Evolutionary conservation across 2,113 vertebrate genomes (phyloP).

Genomic region (Ochotona curzoniae): DNA sequence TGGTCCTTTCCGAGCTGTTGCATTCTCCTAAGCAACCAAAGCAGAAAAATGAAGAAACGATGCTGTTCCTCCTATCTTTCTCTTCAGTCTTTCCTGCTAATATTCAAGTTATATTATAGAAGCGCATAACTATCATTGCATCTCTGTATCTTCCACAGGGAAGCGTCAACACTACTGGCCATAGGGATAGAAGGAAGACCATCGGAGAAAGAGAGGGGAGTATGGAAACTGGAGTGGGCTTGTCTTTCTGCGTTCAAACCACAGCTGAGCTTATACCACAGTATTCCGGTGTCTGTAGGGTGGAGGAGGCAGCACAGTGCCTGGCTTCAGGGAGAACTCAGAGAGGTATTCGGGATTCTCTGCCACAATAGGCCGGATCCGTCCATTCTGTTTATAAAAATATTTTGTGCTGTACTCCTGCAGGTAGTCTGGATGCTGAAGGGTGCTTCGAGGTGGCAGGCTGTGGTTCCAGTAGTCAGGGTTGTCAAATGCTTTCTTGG

Average conservation of each 20-base stretch:
- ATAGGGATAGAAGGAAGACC: constrained; percentile 83
- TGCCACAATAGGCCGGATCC: constrained; percentile 93
- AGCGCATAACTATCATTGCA: constrained; percentile 67
- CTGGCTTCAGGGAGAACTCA: constrained; percentile 95
- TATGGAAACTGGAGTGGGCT: constrained; percentile 60
- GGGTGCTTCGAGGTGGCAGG: constrained; percentile 92
- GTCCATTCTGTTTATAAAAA: constrained; percentile 97
- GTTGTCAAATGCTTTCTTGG: constrained; percentile 98
- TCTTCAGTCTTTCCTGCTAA: constrained; percentile 77
- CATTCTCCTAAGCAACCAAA: constrained; percentile 35
- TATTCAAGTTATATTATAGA: constrained; percentile 76
- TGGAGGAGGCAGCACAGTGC: constrained; percentile 95
- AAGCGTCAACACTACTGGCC: constrained; percentile 84
- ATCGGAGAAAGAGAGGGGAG: constrained; percentile 68
- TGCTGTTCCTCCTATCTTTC: constrained; percentile 60
- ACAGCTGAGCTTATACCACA: constrained; percentile 91
- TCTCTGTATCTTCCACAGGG: constrained; percentile 73
- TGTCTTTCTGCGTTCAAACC: constrained; percentile 70
- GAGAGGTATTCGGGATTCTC: constrained; percentile 98
- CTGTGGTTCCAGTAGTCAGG: constrained; percentile 99
- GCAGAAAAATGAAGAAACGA: constrained; percentile 73
- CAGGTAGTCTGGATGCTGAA: constrained; percentile 93
- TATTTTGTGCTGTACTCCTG: constrained; percentile 95
- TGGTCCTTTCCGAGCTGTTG: constrained; percentile 61
- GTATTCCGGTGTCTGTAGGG: constrained; percentile 99